Conservation (phyloP, 2,797 vertebrate genomes). For the Sebastes paucispinis region DNA sequence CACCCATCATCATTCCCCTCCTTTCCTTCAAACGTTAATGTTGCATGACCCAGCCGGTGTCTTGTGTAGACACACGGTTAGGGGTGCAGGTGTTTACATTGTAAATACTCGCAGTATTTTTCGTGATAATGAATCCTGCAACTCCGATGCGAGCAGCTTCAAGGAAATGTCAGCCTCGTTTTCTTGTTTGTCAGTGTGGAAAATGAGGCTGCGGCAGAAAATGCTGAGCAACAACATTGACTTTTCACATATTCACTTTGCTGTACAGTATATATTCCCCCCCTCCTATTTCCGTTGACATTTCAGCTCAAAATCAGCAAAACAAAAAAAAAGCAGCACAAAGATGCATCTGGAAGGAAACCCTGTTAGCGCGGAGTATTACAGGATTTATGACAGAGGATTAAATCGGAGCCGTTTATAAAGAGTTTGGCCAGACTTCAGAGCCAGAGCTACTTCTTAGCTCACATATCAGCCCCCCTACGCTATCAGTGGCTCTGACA, state of each 20-base stretch:
- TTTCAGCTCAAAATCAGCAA: conserved; percentile 19
- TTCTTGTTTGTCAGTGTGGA: conserved; percentile 6
- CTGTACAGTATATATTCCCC: neutral
- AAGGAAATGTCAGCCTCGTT: neutral
- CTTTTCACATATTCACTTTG: neutral
- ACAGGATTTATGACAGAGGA: conserved; percentile 45
- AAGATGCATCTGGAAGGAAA: conserved; percentile 20
- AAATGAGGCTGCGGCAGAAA: conserved; percentile 20
- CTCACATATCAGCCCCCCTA: neutral
- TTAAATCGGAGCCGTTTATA: conserved; percentile 40
- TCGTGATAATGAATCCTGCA: neutral
- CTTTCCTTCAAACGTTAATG: neutral
- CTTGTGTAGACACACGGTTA: neutral
- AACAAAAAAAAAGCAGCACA: conserved; percentile 24
- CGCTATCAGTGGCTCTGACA: conserved; percentile 7
- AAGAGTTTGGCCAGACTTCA: conserved; percentile 32
- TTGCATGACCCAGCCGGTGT: neutral
- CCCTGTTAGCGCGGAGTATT: neutral
- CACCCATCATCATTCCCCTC: neutral
- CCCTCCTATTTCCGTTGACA: neutral
- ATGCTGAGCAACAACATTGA: neutral
- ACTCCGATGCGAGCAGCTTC: neutral
- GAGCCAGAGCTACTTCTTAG: conserved; percentile 24
- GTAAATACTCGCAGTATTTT: neutral
- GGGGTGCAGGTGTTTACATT: neutral